phyloP scores from a whole-genome alignment of 2,113 vertebrate species.

The Cyanistes caeruleus region DNA sequence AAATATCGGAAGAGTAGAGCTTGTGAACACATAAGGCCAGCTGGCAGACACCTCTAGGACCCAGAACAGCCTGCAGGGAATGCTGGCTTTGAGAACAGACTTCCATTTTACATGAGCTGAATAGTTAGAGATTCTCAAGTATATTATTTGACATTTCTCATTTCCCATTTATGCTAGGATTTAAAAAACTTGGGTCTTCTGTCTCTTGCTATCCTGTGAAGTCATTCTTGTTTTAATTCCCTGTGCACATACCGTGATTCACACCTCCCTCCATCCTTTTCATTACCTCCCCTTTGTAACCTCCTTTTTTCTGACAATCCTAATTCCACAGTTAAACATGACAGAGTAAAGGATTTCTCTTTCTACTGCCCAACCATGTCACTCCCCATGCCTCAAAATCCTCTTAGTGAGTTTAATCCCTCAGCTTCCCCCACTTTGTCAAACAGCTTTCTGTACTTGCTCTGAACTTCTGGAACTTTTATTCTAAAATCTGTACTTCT shows the following conservation, averaged over 20 bases:
- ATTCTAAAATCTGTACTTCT: not conserved
- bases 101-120: not conserved
- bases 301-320: slow-evolving; percentile 14
- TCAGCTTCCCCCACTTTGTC: not conserved
- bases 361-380: slow-evolving; percentile 48
- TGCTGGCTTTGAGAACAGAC: not conserved
- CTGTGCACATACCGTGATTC: not conserved
- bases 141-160: not conserved
- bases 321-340: slow-evolving; percentile 48
- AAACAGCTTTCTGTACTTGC: slow-evolving; percentile 3
- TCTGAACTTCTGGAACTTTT: slow-evolving; percentile 26
- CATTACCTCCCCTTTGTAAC: not conserved
- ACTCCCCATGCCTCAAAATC: slow-evolving; percentile 50
- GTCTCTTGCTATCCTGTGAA: not conserved
- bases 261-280: not conserved
- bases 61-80: not conserved
- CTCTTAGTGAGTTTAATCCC: slow-evolving; percentile 52
- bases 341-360: slow-evolving; percentile 47
- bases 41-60: not conserved
- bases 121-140: not conserved
- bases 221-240: not conserved
- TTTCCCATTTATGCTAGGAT: not conserved
- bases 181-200: not conserved
- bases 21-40: not conserved
- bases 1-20: not conserved